Base-by-base conservation (phyloP, 2,888 invertebrate species). In the Diadegma fenestrale region DNA sequence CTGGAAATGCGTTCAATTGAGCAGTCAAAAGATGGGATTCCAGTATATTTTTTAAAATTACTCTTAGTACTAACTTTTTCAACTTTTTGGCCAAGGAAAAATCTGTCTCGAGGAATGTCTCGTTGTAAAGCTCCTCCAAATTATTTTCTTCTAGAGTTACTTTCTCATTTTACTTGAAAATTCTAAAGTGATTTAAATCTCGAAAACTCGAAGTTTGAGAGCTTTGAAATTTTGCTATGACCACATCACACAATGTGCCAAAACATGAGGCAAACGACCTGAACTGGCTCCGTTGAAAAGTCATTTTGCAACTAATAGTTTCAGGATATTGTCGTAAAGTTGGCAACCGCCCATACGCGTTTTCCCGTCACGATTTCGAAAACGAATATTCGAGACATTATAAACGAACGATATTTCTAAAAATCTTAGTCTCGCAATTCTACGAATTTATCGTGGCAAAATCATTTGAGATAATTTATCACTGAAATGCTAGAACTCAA, bases 381-480 rank as follows among this genome's bases (percentile, higher is more conserved):
- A 54, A 10, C n/a, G 14, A 58, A 58, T 58, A 14, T 6, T 26
- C 26, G 26, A 26, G 5, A 26, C 14, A 58, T 58, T 14, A 26
- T 26, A 14, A 58, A 26, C 5, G 26, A 26, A 3, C 6, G 1
- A 37, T 8, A 33, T n/a, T 33, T 64, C n/a, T 14, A 37, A n/a
- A n/a, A 37, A 64, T 64, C 58, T 26, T 58, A n/a, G 17, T 4
- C 26, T 37, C 37, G 7, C 26, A 8, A 37, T 5, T 10, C 33
- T 37, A 7, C 10, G 7, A 54, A 54, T 72, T 33, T 22, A 37
- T 37, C 33, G 37, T 45, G 19, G 7, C 8, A 26, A 12, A 72
- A 45, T 8, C n/a, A 3, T 12, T 26, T 30, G 30, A 68, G 26
- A 72, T 58, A 76, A 61, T 48, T 63, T 75, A 76, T 72, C 77